Percentiles rank a stretch among this genome's conserved stretches.
Conservation (phyloP, 1,140 invertebrate species). For the Charaxes varanes region DNA sequence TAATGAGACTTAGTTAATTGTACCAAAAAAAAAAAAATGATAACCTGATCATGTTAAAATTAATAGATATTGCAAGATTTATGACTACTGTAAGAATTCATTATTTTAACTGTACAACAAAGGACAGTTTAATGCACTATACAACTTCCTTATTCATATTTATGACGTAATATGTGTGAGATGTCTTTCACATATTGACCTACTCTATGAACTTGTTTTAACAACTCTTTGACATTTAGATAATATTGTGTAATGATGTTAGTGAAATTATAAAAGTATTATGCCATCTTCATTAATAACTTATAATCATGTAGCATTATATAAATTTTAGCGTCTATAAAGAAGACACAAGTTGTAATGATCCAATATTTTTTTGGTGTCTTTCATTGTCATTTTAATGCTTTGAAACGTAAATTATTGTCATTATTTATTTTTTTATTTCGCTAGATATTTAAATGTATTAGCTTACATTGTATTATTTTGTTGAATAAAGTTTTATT, state of each 20-base stretch:
- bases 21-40: slow-evolving; percentile 1
- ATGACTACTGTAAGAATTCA: background rate
- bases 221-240: slow-evolving; percentile 1
- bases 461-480: slow-evolving; percentile 22
- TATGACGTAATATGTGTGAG: background rate
- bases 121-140: background rate
- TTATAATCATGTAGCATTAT: slow-evolving; percentile 5
- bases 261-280: slow-evolving; percentile 20
- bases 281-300: slow-evolving; percentile 5
- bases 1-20: slow-evolving; percentile 1
- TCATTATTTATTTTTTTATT: slow-evolving; percentile 28
- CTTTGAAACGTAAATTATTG: slow-evolving; percentile 15
- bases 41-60: background rate
- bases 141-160: background rate
- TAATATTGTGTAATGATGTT: background rate
- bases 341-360: background rate
- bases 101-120: too few species aligned
- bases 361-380: background rate
- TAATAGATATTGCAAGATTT: background rate
- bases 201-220: background rate
- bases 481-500: slow-evolving; percentile 26
- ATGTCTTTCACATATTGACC: background rate
- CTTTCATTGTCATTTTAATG: background rate
- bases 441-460: slow-evolving; percentile 19
- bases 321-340: slow-evolving; percentile 4